These are phyloP conservation scores for Platycnemis pennipes DNA, from an alignment of 2,888 invertebrate genomes.

Conservation along the genomic window DNA sequence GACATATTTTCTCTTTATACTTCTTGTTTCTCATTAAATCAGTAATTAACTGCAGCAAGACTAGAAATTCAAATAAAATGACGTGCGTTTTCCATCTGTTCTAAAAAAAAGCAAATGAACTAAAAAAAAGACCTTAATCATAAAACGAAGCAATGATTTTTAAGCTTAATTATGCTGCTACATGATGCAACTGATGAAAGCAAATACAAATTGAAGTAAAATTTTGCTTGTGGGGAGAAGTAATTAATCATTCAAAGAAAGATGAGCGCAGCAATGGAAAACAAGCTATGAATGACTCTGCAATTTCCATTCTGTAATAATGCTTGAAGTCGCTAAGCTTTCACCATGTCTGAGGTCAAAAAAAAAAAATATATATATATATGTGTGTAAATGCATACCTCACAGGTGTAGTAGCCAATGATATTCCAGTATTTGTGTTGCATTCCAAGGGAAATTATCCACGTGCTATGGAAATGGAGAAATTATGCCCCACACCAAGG, in stretches of 20 bases:
- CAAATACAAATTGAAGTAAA: not conserved
- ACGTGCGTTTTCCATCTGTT: not conserved
- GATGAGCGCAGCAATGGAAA: not conserved
- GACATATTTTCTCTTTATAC: too few species aligned
- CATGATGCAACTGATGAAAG: slow-evolving; percentile 16
- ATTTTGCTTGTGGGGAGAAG: not conserved
- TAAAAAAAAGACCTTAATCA: not conserved
- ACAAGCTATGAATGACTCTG: not conserved
- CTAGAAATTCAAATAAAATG: not conserved
- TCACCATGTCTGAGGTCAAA: not conserved
- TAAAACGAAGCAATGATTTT: not conserved
- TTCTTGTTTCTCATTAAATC: not conserved
- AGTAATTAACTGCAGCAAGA: not conserved
- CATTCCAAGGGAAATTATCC: not conserved
- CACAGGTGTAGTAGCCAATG: not conserved
- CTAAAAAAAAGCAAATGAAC: not conserved
- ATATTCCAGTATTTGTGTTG: not conserved
- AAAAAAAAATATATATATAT: not conserved
- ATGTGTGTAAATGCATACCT: too few species aligned
- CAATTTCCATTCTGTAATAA: not conserved
- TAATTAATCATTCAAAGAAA: slow-evolving; percentile 8
- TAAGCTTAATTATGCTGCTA: not conserved
- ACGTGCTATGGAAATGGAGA: not conserved
- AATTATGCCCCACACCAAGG: not conserved
- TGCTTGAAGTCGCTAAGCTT: not conserved